Base-by-base conservation (phyloP, 2,797 vertebrate species). In the Antrozous pallidus region DNA sequence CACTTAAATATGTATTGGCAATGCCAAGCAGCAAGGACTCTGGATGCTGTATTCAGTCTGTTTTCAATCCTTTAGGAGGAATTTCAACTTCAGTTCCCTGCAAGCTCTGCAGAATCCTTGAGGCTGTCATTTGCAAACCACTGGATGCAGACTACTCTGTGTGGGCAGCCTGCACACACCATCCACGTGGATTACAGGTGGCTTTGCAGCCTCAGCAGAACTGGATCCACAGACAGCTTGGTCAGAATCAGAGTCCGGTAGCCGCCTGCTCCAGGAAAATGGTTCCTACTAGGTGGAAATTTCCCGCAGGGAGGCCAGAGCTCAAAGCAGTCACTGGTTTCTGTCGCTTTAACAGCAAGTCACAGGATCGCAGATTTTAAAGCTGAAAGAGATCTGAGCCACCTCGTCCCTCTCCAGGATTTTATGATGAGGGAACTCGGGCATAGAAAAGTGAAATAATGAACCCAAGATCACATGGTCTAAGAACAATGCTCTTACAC, bases 51-150 rank as follows among this genome's bases (percentile, higher is more conserved):
- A 16, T 70, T 82, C 24, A 14, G 70, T 63, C 58, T 86, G 58
- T 77, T 86, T 94, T 73, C 51, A 80, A 3, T 56, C 42, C 71
- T 56, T n/a, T 20, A 28, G 67, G 75, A 82, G 77, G 81, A 85
- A 86, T 90, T 71, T 80, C 61, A 47, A 26, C 45, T 73, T 93
- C 47, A 28, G 36, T 61, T 81, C 61, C n/a, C 85, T 89, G 69
- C 82, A 83, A 95, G 63, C 71, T 75, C 61, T 51, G 89, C 88
- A 51, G 58, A 93, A 81, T 38, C 58, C 65, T 70, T 13, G 26
- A 96, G 90, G 71, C 88, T 96, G 87, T 96, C 88, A 93, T 97
- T 96, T 95, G 79, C 90, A 90, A 96, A 95, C 90, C 94, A 81
- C 95, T 71, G 86, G 63, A 67, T 8, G 38, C n/a, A 89, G 61